Conservation (phyloP, 2,113 vertebrate species). For the Brachypodius melanocephalos region DNA sequence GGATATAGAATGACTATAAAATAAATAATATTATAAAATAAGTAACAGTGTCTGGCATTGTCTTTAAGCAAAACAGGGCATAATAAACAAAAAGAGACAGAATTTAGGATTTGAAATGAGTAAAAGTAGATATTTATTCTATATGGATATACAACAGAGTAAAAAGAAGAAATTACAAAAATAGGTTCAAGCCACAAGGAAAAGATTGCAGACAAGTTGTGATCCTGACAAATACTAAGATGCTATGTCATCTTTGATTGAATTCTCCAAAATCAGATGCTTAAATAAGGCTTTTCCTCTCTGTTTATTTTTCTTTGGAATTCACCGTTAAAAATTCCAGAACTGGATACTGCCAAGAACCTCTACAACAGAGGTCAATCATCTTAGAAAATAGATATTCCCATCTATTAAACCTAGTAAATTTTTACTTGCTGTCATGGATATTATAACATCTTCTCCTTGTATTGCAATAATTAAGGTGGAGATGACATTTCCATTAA, state of each 20-base stretch:
- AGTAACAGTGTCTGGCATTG: background rate
- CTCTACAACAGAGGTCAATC: background rate
- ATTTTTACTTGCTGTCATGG: conserved; percentile 38
- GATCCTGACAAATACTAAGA: background rate
- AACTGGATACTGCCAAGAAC: background rate
- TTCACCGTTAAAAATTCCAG: background rate
- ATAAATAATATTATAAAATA: background rate
- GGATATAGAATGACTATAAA: background rate
- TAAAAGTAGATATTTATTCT: background rate
- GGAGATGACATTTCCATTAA: conserved; percentile 46
- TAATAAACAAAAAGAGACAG: background rate
- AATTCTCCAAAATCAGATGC: background rate
- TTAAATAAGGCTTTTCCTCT: background rate
- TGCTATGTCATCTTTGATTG: background rate
- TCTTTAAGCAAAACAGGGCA: background rate
- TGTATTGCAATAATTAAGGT: conserved; percentile 47
- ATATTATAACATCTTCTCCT: conserved; percentile 30
- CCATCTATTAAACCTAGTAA: background rate
- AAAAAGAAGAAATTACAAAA: background rate
- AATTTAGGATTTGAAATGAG: background rate
- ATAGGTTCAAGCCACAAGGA: background rate
- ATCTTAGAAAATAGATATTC: background rate
- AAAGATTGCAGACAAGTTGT: background rate
- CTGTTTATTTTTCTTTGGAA: background rate
- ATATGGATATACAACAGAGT: background rate